Evolutionary conservation across 2,797 vertebrate species (phyloP).

Genomic region (Halcyon chelicuti): DNA sequence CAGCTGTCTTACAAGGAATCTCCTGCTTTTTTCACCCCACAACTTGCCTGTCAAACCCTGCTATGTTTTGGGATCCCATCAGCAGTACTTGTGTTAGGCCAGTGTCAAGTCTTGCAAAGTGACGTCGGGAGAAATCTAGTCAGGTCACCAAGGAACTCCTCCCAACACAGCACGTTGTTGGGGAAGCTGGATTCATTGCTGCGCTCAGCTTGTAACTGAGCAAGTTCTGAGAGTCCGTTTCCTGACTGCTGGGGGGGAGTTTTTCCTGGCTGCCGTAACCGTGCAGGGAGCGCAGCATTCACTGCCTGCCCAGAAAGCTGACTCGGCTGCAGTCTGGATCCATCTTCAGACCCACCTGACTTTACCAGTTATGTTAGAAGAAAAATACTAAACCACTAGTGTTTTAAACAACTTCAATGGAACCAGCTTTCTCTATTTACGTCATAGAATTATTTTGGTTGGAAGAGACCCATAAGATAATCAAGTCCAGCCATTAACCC

Average conservation of each 20-base stretch:
- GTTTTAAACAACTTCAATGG: background rate
- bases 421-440: background rate
- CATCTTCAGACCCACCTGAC: background rate
- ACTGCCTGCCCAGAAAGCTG: background rate
- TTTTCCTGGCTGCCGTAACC: background rate
- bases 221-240: background rate
- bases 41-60: background rate
- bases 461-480: background rate
- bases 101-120: background rate
- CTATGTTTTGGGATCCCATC: background rate
- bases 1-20: background rate
- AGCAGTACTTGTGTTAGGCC: background rate
- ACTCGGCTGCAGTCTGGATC: background rate
- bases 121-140: background rate
- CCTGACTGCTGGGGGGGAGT: background rate
- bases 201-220: background rate
- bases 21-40: background rate
- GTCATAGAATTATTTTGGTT: background rate
- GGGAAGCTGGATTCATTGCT: background rate
- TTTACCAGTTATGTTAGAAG: background rate
- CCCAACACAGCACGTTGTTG: background rate
- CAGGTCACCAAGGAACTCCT: background rate
- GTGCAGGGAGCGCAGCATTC: background rate
- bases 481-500: too few species aligned
- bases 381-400: background rate